Percentiles rank a stretch among this genome's conserved stretches.
phyloP scores from a whole-genome alignment of 2,888 invertebrate genomes.

The Euclidia mi region DNA sequence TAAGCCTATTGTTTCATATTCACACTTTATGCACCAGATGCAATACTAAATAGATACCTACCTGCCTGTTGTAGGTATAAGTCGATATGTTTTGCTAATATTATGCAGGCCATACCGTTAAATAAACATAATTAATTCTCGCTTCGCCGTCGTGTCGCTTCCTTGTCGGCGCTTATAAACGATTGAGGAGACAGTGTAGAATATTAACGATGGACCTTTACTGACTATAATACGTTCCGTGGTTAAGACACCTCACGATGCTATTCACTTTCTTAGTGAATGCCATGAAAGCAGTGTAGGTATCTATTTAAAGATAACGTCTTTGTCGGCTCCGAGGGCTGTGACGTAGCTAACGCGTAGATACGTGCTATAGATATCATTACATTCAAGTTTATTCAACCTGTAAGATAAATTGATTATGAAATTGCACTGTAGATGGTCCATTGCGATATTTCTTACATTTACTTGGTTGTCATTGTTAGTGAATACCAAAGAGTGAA shows the following conservation, averaged over 20 bases:
- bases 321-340: slow-evolving; percentile 16
- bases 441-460: too few species aligned
- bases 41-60: too few species aligned
- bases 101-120: neutral
- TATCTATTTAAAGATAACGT: slow-evolving; percentile 15
- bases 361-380: neutral
- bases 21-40: too few species aligned
- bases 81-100: neutral
- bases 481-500: too few species aligned
- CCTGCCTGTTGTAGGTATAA: too few species aligned
- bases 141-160: slow-evolving; percentile 7
- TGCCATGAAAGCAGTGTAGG: slow-evolving; percentile 17
- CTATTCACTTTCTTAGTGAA: slow-evolving; percentile 23
- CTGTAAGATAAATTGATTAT: neutral
- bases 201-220: slow-evolving; percentile 20
- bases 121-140: slow-evolving; percentile 8
- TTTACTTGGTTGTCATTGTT: too few species aligned
- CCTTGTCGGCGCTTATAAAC: slow-evolving; percentile 12
- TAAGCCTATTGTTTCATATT: too few species aligned
- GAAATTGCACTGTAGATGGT: neutral
- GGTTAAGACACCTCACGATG: slow-evolving; percentile 15
- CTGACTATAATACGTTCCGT: slow-evolving; percentile 12
- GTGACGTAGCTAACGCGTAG: slow-evolving; percentile 6
- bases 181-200: slow-evolving; percentile 6
- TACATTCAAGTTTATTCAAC: slow-evolving; percentile 3